These are phyloP conservation scores for Drosophila fungiperda DNA, from an alignment of 2,888 invertebrate species.

Conservation along the genomic window DNA sequence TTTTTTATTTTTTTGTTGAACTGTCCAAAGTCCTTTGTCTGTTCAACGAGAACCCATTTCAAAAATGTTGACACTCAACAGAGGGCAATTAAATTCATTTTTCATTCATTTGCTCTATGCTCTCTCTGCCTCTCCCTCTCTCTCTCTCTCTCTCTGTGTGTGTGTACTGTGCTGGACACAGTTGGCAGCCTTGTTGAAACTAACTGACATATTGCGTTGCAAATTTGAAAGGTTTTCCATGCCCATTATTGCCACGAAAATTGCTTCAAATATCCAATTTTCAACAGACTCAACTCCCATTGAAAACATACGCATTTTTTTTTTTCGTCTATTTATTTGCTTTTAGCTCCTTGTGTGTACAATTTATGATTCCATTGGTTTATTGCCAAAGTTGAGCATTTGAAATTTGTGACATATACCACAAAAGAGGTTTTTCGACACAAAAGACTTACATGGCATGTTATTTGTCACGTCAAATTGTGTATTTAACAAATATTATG, in stretches of 20 bases:
- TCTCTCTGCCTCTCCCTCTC: not conserved
- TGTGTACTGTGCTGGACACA: conserved; percentile 49
- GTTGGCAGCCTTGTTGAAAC: conserved; percentile 74
- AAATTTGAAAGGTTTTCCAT: conserved; percentile 66
- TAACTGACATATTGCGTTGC: conserved; percentile 76
- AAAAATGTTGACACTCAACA: conserved; percentile 79
- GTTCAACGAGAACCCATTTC: conserved; percentile 73
- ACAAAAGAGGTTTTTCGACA: not conserved
- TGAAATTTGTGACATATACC: not conserved
- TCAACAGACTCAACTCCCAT: conserved; percentile 23
- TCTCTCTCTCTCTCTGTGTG: not conserved
- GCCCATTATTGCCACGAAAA: conserved; percentile 37
- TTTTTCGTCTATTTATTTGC: not conserved
- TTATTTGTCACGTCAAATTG: conserved; percentile 1
- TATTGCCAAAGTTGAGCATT: not conserved
- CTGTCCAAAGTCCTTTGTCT: conserved; percentile 15
- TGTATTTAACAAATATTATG: not conserved
- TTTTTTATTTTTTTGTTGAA: conserved; percentile 41
- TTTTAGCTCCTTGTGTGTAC: not conserved
- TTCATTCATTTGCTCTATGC: conserved; percentile 65
- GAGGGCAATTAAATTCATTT: conserved; percentile 81
- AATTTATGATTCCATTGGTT: conserved; percentile 7
- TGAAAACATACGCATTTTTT: conserved; percentile 6
- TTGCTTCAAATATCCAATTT: conserved; percentile 34
- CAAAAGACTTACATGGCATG: not conserved